Conservation (phyloP, 53 echinoderm and acorn worm species). For the Hippasteria phrygiana region DNA sequence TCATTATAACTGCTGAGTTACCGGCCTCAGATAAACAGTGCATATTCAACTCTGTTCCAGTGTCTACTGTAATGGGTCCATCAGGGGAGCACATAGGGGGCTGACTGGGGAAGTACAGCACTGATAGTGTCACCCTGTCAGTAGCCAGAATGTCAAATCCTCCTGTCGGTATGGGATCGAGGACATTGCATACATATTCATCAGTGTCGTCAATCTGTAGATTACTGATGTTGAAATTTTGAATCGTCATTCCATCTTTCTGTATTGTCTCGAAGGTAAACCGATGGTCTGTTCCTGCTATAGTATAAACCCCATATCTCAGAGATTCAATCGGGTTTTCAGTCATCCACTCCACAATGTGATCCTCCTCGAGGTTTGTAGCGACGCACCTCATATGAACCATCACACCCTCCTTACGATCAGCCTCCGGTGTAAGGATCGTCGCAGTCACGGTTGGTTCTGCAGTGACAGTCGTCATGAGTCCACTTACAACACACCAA, state of each 20-base stretch:
- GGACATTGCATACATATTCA: conserved; percentile 40
- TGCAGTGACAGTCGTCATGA: conserved; percentile 35
- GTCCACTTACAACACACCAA: conserved; percentile 5
- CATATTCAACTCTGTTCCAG: conserved; percentile 10
- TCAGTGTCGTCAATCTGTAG: conserved; percentile 25
- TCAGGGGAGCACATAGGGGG: conserved; percentile 24
- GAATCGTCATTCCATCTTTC: neutral
- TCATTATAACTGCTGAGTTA: neutral
- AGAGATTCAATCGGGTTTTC: neutral
- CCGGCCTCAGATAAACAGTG: conserved; percentile 15
- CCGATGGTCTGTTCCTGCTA: neutral
- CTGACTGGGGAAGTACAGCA: neutral
- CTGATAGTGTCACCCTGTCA: conserved; percentile 13
- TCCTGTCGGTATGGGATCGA: neutral
- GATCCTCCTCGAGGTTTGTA: neutral
- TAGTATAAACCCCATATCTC: neutral
- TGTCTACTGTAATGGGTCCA: conserved; percentile 22
- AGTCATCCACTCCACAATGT: conserved; percentile 18
- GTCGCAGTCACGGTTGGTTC: conserved; percentile 8
- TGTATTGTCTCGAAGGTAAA: neutral
- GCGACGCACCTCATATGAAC: conserved; percentile 39
- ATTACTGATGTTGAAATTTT: conserved; percentile 19
- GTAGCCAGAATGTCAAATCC: neutral
- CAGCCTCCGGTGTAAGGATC: conserved; percentile 32
- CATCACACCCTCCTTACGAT: conserved; percentile 37